These are phyloP conservation scores for Vanessa atalanta DNA, from an alignment of 1,140 invertebrate genomes.

Conservation along the genomic window DNA sequence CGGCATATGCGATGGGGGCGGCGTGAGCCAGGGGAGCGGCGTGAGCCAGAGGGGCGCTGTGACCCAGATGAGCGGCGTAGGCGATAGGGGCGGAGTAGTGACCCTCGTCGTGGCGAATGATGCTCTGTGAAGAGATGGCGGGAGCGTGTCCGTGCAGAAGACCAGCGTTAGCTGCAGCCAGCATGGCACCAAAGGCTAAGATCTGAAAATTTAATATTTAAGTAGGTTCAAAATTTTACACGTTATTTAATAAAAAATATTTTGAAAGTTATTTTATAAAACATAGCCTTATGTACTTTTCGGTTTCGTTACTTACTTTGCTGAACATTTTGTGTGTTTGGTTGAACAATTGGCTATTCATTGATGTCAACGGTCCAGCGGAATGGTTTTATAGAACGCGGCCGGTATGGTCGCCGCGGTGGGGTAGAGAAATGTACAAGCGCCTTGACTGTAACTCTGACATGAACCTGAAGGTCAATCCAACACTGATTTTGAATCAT, in stretches of 20 bases:
- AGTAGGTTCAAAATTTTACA: not conserved
- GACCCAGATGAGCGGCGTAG: constrained; percentile 49
- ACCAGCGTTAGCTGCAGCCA: constrained; percentile 57
- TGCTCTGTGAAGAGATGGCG: constrained; percentile 70
- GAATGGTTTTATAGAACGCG: constrained; percentile 70
- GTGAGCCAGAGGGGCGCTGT: constrained; percentile 47
- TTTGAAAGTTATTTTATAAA: not conserved
- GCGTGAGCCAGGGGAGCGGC: constrained; percentile 43
- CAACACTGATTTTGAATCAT: constrained; percentile 23
- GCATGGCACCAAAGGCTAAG: constrained; percentile 51
- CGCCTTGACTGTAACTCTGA: constrained; percentile 60
- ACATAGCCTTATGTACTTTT: not conserved
- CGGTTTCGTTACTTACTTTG: constrained; percentile 45
- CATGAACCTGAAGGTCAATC: constrained; percentile 53
- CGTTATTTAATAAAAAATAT: not conserved
- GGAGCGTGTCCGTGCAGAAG: constrained; percentile 53
- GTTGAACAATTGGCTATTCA: constrained; percentile 54
- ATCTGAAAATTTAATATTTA: constrained; percentile 22
- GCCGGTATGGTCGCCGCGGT: constrained; percentile 24
- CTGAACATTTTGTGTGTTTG: constrained; percentile 57
- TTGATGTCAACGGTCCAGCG: constrained; percentile 60
- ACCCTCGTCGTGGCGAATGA: constrained; percentile 63
- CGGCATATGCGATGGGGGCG: constrained; percentile 23
- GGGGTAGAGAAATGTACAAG: constrained; percentile 60
- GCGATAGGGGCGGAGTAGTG: constrained; percentile 54